phyloP scores from a whole-genome alignment of 2,797 vertebrate genomes.

The Malacoctenus gilli region DNA sequence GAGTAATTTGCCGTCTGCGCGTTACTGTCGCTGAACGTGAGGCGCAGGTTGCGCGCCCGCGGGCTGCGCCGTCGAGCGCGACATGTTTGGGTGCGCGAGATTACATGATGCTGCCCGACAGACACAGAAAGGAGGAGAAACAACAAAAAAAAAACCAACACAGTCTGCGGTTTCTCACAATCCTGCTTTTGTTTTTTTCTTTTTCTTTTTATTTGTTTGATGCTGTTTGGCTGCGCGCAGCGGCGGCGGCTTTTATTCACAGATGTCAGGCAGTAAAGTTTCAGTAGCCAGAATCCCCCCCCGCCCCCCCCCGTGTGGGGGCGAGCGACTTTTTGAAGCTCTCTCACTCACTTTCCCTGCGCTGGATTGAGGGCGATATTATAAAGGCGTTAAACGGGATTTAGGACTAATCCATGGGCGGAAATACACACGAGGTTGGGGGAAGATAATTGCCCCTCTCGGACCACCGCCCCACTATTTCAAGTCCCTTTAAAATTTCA shows the following conservation, averaged over 20 bases:
- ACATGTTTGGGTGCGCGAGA: conserved; percentile 30
- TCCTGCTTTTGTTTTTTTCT: conserved; percentile 2
- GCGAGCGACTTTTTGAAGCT: conserved; percentile 6
- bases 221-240: conserved; percentile 25
- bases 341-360: not conserved
- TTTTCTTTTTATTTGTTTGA: not conserved
- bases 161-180: conserved; percentile 62
- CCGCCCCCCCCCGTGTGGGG: conserved; percentile 12
- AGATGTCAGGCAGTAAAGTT: conserved; percentile 42
- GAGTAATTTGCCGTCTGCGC: conserved; percentile 3
- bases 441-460: no score
- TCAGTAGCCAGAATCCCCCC: conserved; percentile 24
- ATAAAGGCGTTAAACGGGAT: no score
- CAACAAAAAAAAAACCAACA: conserved; percentile 15
- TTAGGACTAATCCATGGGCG: no score
- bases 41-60: conserved; percentile 24
- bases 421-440: no score
- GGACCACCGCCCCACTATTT: no score
- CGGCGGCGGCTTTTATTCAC: not conserved
- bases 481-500: no score
- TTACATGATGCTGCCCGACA: conserved; percentile 22
- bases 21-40: conserved; percentile 14
- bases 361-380: no score
- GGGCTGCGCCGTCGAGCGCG: conserved; percentile 16
- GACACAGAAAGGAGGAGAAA: no score